Percentiles rank a stretch among this genome's conserved stretches.
Conservation (phyloP, 2,113 vertebrate genomes). For the Anolis carolinensis region DNA sequence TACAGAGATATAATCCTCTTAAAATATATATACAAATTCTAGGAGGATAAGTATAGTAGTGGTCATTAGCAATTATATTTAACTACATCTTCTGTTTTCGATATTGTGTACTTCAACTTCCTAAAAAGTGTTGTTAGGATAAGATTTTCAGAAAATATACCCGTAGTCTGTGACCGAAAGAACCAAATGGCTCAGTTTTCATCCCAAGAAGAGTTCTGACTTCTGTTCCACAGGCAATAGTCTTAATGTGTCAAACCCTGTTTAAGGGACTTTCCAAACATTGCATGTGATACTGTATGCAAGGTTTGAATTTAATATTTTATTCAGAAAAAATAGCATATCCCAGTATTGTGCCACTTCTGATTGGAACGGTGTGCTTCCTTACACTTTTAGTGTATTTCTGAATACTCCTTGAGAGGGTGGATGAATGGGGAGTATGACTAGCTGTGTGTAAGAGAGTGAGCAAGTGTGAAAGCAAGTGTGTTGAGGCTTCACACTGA, state of each 20-base stretch:
- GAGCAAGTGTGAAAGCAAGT: not conserved
- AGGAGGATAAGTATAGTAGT: not conserved
- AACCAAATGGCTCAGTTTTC: not conserved
- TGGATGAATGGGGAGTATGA: too few relatives aligned
- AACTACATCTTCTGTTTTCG: not conserved
- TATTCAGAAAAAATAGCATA: not conserved
- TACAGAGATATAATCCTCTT: not conserved
- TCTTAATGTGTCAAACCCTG: not conserved
- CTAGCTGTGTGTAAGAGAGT: too few relatives aligned
- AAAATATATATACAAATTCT: conserved; percentile 11
- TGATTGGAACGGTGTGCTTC: not conserved
- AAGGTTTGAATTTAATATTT: not conserved
- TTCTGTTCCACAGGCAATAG: not conserved
- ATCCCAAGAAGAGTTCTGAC: not conserved
- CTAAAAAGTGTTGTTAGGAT: not conserved
- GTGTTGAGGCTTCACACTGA: not conserved
- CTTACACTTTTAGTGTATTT: not conserved
- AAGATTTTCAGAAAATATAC: not conserved
- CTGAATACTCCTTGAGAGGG: too few relatives aligned
- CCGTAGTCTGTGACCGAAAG: not conserved
- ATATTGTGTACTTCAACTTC: not conserved
- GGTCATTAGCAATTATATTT: not conserved
- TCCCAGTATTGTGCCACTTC: too few relatives aligned
- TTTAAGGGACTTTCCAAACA: not conserved
- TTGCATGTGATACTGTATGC: not conserved